phyloP scores from a whole-genome alignment of 2,888 invertebrate species.

The Athrips mouffetella region DNA sequence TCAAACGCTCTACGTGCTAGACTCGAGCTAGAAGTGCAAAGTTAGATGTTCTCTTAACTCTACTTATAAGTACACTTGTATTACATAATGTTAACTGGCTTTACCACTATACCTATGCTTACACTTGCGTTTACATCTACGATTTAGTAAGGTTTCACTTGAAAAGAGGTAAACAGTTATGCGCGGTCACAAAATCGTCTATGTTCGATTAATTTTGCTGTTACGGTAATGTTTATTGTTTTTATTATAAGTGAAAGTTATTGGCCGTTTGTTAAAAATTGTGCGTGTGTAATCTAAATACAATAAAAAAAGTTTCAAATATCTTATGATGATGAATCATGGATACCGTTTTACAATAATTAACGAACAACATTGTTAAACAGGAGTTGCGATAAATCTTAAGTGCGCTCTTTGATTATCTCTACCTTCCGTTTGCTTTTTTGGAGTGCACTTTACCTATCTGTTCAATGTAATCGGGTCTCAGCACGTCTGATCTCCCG shows the following conservation, averaged over 20 bases:
- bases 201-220: neutral
- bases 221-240: neutral
- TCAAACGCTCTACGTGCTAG: too few relatives aligned
- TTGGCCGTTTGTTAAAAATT: neutral
- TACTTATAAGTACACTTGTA: neutral
- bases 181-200: neutral
- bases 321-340: too few relatives aligned
- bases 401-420: neutral
- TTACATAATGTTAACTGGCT: slow-evolving; percentile 6
- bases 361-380: too few relatives aligned
- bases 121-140: neutral
- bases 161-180: neutral
- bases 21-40: too few relatives aligned
- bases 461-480: neutral
- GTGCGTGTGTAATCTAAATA: too few relatives aligned
- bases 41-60: neutral
- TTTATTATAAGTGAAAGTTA: neutral
- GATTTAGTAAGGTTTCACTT: slow-evolving; percentile 10
- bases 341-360: too few relatives aligned
- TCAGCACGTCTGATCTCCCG: slow-evolving; percentile 20
- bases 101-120: neutral
- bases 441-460: slow-evolving; percentile 9
- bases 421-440: neutral
- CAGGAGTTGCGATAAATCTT: neutral
- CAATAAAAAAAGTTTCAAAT: too few relatives aligned